Conservation (phyloP, 2,888 invertebrate species). For the Orthosia gracilis region DNA sequence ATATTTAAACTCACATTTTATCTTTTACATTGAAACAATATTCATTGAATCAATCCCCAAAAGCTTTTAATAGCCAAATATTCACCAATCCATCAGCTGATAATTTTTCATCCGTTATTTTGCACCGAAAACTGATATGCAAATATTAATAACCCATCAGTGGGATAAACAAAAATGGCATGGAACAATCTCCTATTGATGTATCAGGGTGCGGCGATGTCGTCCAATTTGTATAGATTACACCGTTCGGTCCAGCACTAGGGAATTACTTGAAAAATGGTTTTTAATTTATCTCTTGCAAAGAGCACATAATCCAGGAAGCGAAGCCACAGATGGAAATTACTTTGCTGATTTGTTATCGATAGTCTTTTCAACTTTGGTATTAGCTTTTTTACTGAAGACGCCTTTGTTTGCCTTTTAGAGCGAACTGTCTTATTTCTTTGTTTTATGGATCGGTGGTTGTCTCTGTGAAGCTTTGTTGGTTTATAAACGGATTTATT, state of each 20-base stretch:
- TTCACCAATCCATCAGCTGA: constrained; percentile 50
- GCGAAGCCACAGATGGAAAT: constrained; percentile 41
- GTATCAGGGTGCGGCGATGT: constrained; percentile 71
- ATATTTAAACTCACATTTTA: not conserved
- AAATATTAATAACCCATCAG: constrained; percentile 72
- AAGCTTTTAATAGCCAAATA: constrained; percentile 37
- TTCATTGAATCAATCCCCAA: constrained; percentile 38
- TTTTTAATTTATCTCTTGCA: constrained; percentile 78
- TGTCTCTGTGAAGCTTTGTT: constrained; percentile 43
- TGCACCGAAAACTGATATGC: constrained; percentile 57
- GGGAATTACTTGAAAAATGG: constrained; percentile 82
- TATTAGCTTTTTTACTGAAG: constrained; percentile 53
- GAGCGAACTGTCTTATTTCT: constrained; percentile 49
- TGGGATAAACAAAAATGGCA: constrained; percentile 69
- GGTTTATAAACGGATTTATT: constrained; percentile 51
- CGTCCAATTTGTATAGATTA: constrained; percentile 81
- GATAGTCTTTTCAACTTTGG: constrained; percentile 59
- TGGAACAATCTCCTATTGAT: constrained; percentile 71
- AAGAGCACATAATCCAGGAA: constrained; percentile 52
- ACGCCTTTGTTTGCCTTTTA: constrained; percentile 58
- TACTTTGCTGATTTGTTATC: constrained; percentile 62
- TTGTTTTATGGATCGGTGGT: constrained; percentile 48
- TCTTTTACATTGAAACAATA: not conserved
- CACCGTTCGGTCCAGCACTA: constrained; percentile 63
- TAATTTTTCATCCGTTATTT: constrained; percentile 58